A percentile compares a stretch with the other conserved stretches of the same genome.
Conservation (phyloP, 2,888 invertebrate species). For the Eulithis testata region DNA sequence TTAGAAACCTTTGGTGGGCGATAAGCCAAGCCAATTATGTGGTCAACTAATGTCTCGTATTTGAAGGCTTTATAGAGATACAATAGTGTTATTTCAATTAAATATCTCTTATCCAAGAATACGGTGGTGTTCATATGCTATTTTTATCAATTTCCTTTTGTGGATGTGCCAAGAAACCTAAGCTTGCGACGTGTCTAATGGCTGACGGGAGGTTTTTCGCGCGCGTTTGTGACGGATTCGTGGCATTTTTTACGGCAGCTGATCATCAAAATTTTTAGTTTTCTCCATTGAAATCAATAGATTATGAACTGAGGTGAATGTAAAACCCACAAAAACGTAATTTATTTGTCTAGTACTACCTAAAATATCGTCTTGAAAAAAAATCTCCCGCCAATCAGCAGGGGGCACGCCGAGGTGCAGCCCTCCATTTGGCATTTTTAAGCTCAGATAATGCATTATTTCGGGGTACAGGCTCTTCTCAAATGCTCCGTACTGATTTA, state of each 20-base stretch:
- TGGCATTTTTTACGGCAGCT: conserved; percentile 82
- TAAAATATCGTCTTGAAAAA: conserved; percentile 66
- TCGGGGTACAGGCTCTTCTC: conserved; percentile 39
- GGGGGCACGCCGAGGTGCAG: conserved; percentile 78
- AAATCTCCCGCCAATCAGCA: conserved; percentile 80
- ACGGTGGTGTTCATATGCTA: conserved; percentile 64
- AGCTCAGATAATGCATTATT: conserved; percentile 46
- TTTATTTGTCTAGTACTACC: conserved; percentile 46
- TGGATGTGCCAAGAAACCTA: conserved; percentile 78
- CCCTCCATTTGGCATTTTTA: conserved; percentile 53
- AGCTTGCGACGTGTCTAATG: conserved; percentile 85
- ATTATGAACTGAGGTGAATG: conserved; percentile 57
- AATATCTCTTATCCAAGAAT: conserved; percentile 53
- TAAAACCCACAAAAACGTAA: conserved; percentile 49
- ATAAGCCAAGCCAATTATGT: conserved; percentile 78
- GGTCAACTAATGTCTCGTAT: conserved; percentile 61
- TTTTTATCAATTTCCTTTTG: conserved; percentile 82
- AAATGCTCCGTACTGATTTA: conserved; percentile 47
- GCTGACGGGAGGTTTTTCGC: conserved; percentile 82
- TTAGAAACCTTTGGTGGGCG: conserved; percentile 78
- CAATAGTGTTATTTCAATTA: conserved; percentile 50
- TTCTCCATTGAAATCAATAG: conserved; percentile 52
- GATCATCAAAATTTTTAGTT: conserved; percentile 62
- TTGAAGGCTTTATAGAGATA: conserved; percentile 49
- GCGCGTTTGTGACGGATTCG: conserved; percentile 84